Conservation (phyloP, 2,888 invertebrate species). For the Eupelmus urozonus region DNA sequence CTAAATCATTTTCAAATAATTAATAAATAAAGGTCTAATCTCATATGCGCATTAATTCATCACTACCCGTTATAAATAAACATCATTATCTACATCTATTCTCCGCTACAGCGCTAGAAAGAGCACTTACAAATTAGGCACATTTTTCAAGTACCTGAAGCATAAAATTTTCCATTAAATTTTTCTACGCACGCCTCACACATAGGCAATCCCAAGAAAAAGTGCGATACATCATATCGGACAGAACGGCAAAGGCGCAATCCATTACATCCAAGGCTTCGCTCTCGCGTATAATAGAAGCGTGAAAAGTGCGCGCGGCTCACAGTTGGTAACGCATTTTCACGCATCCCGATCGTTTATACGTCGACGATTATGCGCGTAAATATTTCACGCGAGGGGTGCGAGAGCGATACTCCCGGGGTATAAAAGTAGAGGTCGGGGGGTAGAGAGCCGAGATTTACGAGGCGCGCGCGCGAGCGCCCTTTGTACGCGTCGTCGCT, state of each 20-base stretch:
- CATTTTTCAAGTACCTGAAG: constrained; percentile 44
- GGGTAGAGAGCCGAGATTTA: constrained; percentile 68
- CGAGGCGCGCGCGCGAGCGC: constrained; percentile 63
- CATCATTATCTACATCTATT: background rate
- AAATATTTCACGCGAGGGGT: constrained; percentile 68
- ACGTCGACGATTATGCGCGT: constrained; percentile 68
- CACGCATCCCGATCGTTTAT: constrained; percentile 39
- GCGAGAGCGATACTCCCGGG: constrained; percentile 46
- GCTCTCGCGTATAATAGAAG: constrained; percentile 54
- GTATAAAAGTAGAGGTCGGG: constrained; percentile 24
- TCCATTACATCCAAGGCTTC: constrained; percentile 41
- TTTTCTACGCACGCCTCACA: background rate
- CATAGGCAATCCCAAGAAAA: constrained; percentile 30
- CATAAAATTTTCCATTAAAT: constrained; percentile 44
- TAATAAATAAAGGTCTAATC: no score
- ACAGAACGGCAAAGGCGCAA: constrained; percentile 30
- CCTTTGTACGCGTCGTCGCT: constrained; percentile 73
- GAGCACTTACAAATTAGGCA: constrained; percentile 1
- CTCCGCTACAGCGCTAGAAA: background rate
- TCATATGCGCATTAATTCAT: no score
- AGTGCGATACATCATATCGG: constrained; percentile 65
- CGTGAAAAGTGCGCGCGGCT: constrained; percentile 56
- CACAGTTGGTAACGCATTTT: constrained; percentile 25
- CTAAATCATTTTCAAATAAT: no score
- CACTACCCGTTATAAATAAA: background rate